Evolutionary conservation across 2,113 vertebrate genomes (phyloP).

Genomic region (Numida meleagris): DNA sequence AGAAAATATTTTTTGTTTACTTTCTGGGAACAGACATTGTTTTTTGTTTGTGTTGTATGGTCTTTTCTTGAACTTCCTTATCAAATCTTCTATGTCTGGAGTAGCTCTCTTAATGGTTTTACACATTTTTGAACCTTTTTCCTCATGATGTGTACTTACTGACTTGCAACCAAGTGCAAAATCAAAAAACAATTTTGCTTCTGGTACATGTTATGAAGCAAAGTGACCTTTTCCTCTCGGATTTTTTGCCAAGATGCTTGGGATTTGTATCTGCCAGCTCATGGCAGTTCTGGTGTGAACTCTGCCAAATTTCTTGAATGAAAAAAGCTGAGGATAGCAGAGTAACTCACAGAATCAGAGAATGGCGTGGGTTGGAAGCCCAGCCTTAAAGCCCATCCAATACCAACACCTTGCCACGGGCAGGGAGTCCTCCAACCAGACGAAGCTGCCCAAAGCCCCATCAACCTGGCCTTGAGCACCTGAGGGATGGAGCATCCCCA

Average conservation of each 20-base stretch:
- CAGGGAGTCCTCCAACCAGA: background rate
- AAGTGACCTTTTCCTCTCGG: background rate
- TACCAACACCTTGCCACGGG: background rate
- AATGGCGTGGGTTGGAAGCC: background rate
- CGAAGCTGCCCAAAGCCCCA: background rate
- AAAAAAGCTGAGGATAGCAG: background rate
- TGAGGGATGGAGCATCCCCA: background rate
- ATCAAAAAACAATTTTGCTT: background rate
- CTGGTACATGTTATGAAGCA: rapidly evolving
- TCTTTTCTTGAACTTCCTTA: background rate
- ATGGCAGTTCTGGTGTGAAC: rapidly evolving
- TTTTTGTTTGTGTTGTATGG: background rate
- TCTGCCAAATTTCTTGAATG: background rate
- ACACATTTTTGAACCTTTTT: background rate
- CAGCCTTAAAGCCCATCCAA: background rate
- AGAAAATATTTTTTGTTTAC: background rate
- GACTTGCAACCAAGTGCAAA: background rate
- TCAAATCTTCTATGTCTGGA: background rate
- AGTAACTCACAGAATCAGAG: background rate
- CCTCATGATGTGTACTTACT: background rate
- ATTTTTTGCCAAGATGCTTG: background rate
- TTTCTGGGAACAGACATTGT: background rate
- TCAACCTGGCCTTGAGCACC: background rate
- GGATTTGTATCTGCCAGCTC: background rate
- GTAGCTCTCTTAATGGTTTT: background rate